Percentiles rank a stretch among this genome's conserved stretches.
Conservation (phyloP, 2,113 vertebrate genomes). For the Phyllopteryx taeniolatus region DNA sequence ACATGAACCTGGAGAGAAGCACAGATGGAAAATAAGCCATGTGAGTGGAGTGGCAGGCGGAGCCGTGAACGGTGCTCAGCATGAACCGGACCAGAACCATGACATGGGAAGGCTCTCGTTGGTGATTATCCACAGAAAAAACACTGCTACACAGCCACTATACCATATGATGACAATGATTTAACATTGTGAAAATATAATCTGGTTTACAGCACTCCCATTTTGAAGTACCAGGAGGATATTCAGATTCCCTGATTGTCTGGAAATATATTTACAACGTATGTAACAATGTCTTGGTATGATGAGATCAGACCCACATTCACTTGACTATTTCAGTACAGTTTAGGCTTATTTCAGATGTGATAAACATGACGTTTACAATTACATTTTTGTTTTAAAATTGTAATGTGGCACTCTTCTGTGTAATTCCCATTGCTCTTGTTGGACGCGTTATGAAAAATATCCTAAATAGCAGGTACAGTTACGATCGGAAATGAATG, state of each 20-base stretch:
- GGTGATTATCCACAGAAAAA: conserved; percentile 14
- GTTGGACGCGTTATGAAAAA: conserved; percentile 38
- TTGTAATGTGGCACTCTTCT: conserved; percentile 36
- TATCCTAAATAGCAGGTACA: conserved; percentile 36
- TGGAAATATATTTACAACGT: conserved; percentile 6
- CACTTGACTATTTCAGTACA: conserved; percentile 14
- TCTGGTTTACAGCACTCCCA: conserved; percentile 28
- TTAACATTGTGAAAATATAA: background rate
- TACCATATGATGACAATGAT: background rate
- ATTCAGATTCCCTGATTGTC: conserved; percentile 33
- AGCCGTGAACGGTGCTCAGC: conserved; percentile 27
- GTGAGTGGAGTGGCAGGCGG: conserved; percentile 50
- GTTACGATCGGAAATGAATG: conserved; percentile 6
- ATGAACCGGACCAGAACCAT: conserved; percentile 9
- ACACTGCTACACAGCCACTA: background rate
- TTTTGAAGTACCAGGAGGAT: conserved; percentile 18
- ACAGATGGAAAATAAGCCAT: conserved; percentile 69
- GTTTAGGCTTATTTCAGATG: conserved; percentile 18
- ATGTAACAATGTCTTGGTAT: conserved; percentile 10
- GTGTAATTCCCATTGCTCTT: conserved; percentile 29
- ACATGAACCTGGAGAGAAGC: conserved; percentile 56
- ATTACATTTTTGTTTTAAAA: conserved; percentile 30
- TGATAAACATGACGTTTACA: conserved; percentile 15
- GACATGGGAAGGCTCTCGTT: conserved; percentile 17
- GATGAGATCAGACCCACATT: conserved; percentile 23